phyloP scores from a whole-genome alignment of 2,113 vertebrate genomes.

The Pithys albifrons region DNA sequence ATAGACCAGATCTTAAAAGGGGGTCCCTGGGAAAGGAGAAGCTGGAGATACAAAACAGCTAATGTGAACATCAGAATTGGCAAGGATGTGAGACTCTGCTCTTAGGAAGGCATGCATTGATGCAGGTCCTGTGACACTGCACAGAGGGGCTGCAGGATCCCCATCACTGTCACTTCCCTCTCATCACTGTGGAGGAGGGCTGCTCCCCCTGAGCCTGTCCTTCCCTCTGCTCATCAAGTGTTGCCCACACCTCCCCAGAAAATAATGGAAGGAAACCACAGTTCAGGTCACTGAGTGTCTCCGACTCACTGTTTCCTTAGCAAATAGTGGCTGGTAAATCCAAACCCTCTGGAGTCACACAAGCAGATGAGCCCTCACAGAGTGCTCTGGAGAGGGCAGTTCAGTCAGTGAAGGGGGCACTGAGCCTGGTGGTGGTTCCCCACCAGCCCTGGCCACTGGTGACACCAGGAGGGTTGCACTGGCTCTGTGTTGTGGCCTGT shows the following conservation, averaged over 20 bases:
- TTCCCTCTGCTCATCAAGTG: neutral
- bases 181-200: neutral
- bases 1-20: neutral
- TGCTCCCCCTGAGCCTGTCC: neutral
- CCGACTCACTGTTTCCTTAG: neutral
- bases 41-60: neutral
- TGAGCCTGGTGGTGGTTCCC: neutral
- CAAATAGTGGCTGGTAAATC: neutral
- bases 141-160: neutral
- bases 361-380: neutral
- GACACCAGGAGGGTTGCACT: neutral
- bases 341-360: neutral
- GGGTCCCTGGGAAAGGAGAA: neutral
- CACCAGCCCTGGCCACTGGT: neutral
- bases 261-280: conserved; percentile 8
- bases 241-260: neutral
- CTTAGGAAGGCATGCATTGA: neutral
- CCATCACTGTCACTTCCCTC: neutral
- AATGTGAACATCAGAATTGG: neutral
- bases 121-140: neutral
- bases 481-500: neutral
- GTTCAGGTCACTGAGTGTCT: neutral
- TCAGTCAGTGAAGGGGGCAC: neutral
- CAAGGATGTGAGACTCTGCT: neutral
- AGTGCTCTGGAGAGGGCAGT: neutral